phyloP scores from a whole-genome alignment of 2,797 vertebrate genomes.

The Phataginus tetradactyla region DNA sequence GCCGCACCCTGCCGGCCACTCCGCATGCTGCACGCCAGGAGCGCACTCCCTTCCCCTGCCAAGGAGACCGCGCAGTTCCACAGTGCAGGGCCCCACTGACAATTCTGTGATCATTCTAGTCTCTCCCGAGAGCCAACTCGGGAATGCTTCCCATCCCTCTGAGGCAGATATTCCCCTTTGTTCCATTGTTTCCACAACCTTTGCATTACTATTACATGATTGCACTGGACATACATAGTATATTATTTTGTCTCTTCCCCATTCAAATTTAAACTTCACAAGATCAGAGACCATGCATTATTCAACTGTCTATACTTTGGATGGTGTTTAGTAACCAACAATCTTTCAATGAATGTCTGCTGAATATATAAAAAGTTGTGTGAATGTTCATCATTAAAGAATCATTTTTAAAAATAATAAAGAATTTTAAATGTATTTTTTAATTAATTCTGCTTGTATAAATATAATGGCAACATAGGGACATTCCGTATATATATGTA shows the following conservation, averaged over 20 bases:
- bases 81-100: rapidly evolving
- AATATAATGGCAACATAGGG: neutral
- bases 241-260: neutral
- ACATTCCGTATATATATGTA: neutral
- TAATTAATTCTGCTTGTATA: neutral
- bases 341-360: neutral
- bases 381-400: neutral
- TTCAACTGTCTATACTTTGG: neutral
- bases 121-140: rapidly evolving
- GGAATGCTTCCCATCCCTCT: neutral
- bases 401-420: neutral
- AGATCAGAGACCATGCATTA: conserved; percentile 29
- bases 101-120: neutral
- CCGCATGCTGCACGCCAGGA: too few species aligned
- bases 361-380: neutral
- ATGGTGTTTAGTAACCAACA: neutral
- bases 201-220: neutral
- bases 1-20: too few species aligned
- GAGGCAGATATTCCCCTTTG: neutral
- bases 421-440: neutral
- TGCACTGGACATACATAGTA: neutral
- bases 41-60: too few species aligned
- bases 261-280: conserved; percentile 13
- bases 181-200: neutral
- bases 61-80: neutral